Evolutionary conservation across 2,113 vertebrate genomes (phyloP), one percentile per base, ranked within the genome.

Genomic region (Caranx melampygus): DNA sequence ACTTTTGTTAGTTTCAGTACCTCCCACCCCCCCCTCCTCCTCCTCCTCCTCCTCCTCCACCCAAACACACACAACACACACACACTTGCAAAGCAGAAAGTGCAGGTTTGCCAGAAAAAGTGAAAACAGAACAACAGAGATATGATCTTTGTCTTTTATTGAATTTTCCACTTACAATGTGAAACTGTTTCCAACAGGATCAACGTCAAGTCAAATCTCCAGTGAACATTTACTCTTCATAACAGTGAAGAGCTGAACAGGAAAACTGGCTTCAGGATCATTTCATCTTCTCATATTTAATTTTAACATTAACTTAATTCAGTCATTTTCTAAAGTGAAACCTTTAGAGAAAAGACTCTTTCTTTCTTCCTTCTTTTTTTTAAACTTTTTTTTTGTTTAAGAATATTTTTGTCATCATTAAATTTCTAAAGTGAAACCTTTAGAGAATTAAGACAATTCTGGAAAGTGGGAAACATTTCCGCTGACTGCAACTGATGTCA

Each of bases 381-480:
- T 26, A 26, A 26, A 26, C 26, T 26, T 26, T 82, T 76, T 75
- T 45, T 61, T n/a, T 4, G 12, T 78, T 79, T 72, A 40, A 74
- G 15, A 55, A 59, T 74, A 51, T 49, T 77, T 55, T 88, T 83
- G 77, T 79, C 82, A 76, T 90, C 10, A 0, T 87, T 75, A 88
- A 84, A 91, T 77, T 92, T 95, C 93, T 93, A 95, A 93, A 94
- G 90, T 95, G 89, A 94, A 95, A 95, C 94, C 93, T 93, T 94
- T 94, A 92, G 92, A 93, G 85, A 86, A 93, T 92, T 91, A 92
- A 88, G 89, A 92, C 92, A 74, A 76, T 89, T 93, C 90, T 92
- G 90, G 91, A 93, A 93, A 93, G 93, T 92, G 91, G 87, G 90
- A 90, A 91, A 91, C 72, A 83, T 93, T 84, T 78, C 2, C 5